Evolutionary conservation across 2,797 vertebrate species (phyloP), one percentile per base, ranked within the genome.

Genomic region (Tokudaia muenninki): DNA sequence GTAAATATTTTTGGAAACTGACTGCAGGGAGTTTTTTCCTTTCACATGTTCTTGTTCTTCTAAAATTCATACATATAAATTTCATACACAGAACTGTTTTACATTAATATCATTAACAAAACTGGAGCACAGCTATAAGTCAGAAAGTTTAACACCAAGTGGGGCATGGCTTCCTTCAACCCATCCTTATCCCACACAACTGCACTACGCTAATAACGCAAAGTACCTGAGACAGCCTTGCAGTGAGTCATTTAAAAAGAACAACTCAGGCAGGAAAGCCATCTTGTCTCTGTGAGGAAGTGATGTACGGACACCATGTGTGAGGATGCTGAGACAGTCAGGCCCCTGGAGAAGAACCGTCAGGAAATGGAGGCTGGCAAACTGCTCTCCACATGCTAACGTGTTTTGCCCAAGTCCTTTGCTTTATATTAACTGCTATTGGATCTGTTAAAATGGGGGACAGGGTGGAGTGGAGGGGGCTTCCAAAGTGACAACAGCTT

Each of bases 391-490:
- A 94, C 93, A 96, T 75, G 13, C 82, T 70, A 21, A 9, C 3
- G 34, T 75, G 21, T 47, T 78, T 34, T 67, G 21, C 65, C 67
- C 57, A 81, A 67, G 6, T 34, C 34, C 59, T 75, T 89, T 82
- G 83, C 16, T 80, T 94, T 93, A n/a, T 34, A 24, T 95, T 82
- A 86, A 22, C 41, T 93, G 75, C 89, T 88, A 74, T 4, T 47
- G 7, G 94, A 57, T 61, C 75, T 74, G 31, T 81, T 80, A 87
- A 74, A 93, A 95, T 4, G 31, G 1, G 26, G 83, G 93, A 14
- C 26, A 22, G 50, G n/a, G 34, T 21, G 19, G n/a, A 4, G 14
- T 72, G 14, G 17, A 16, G 6, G 78, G 61, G 12, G 14, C 78
- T 83, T 78, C 55, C 24, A 70, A 89, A 88, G 52, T 65, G 57